phyloP scores from a whole-genome alignment of 1,140 invertebrate species.

The Euura lappo region DNA sequence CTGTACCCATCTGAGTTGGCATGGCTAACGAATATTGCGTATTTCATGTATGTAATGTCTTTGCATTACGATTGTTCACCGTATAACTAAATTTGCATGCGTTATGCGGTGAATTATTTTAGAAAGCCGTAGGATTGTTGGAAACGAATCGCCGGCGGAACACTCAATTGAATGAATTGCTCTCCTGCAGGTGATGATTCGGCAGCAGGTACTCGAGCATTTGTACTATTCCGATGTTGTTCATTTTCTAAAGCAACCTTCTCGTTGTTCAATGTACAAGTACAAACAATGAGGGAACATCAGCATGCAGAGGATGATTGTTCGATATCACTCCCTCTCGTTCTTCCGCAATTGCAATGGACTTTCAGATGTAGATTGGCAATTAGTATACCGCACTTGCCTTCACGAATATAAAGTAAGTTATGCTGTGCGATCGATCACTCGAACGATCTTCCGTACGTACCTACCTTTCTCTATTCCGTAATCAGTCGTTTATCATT shows the following conservation, averaged over 20 bases:
- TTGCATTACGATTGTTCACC: neutral
- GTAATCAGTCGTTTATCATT: no score
- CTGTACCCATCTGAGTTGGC: neutral
- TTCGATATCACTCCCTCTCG: conserved; percentile 21
- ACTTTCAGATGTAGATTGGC: neutral
- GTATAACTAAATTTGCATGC: neutral
- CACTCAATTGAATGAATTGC: neutral
- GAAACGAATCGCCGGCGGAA: conserved; percentile 7
- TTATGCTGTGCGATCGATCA: no score
- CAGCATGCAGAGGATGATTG: conserved; percentile 21
- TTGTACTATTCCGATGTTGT: no score
- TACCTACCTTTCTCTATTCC: no score
- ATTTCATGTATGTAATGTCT: neutral
- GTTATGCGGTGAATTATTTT: neutral
- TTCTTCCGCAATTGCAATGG: conserved; percentile 9
- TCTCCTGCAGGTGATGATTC: no score
- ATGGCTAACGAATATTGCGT: neutral
- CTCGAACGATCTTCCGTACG: neutral
- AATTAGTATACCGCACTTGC: neutral
- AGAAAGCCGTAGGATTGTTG: neutral
- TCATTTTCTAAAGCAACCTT: no score
- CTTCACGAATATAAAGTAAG: neutral
- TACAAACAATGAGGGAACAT: neutral
- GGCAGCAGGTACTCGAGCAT: no score
- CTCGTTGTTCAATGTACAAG: neutral